A percentile compares a stretch with the other conserved stretches of the same genome.
phyloP scores from a whole-genome alignment of 2,888 invertebrate species.

The Monoplex corrugatus region DNA sequence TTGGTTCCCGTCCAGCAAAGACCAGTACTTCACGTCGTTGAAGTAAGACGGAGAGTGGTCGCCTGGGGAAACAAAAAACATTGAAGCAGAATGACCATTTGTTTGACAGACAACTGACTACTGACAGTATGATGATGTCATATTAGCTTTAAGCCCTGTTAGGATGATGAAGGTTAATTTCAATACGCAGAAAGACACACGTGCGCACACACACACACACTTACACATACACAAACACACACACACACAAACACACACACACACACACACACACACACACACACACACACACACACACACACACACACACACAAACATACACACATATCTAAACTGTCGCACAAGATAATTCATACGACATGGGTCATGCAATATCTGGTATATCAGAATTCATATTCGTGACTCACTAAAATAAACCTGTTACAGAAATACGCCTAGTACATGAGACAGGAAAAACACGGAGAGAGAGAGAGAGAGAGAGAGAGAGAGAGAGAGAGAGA shows the following conservation, averaged over 20 bases:
- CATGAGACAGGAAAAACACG: neutral
- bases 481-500: neutral
- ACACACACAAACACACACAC: neutral
- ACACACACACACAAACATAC: too few relatives aligned
- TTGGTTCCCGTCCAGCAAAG: slow-evolving; percentile 41
- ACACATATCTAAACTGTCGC: too few relatives aligned
- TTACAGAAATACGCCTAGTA: too few relatives aligned
- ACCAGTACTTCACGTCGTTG: slow-evolving; percentile 39
- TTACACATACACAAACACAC: neutral
- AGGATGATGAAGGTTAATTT: neutral
- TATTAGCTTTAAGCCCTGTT: neutral
- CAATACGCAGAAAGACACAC: neutral
- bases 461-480: neutral
- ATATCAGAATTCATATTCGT: too few relatives aligned
- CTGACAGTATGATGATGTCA: too few relatives aligned
- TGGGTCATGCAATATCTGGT: too few relatives aligned
- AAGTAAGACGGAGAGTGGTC: slow-evolving; percentile 42
- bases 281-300: neutral
- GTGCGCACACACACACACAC: neutral
- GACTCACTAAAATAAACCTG: too few relatives aligned
- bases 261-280: slow-evolving; percentile 1
- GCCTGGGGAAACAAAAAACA: neutral
- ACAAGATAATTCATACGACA: too few relatives aligned
- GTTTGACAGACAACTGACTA: too few relatives aligned
- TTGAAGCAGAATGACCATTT: neutral